Conservation (phyloP, 2,888 invertebrate genomes). For the Cheilosia vulpina region DNA sequence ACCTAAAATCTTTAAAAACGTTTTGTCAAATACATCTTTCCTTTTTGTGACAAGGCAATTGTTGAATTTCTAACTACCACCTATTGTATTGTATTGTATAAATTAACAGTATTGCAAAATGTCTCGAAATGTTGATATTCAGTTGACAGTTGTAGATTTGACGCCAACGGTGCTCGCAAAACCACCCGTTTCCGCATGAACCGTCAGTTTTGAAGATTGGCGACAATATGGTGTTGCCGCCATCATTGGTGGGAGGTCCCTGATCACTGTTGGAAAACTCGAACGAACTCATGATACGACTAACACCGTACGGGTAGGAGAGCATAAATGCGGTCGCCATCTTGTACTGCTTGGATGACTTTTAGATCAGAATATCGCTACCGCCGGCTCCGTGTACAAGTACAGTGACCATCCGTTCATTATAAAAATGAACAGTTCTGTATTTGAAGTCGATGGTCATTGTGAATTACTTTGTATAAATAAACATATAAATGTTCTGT, state of each 20-base stretch:
- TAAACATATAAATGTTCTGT: no score
- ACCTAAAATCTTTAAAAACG: no score
- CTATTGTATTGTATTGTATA: no score
- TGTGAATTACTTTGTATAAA: no score
- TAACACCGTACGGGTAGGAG: conserved; percentile 92
- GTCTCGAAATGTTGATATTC: no score
- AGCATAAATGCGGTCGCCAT: conserved; percentile 94
- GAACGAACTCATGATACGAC: conserved; percentile 94
- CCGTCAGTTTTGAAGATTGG: conserved; percentile 87
- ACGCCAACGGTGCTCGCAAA: conserved; percentile 94
- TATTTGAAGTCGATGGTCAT: no score
- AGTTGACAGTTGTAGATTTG: conserved; percentile 90
- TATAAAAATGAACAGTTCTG: no score
- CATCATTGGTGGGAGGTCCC: conserved; percentile 88
- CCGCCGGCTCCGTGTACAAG: conserved; percentile 87
- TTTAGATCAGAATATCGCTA: conserved; percentile 88
- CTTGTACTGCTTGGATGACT: conserved; percentile 88
- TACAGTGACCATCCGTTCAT: no score
- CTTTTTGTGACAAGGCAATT: no score
- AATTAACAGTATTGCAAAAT: no score
- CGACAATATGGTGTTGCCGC: conserved; percentile 86
- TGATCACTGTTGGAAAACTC: conserved; percentile 86
- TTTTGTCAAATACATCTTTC: no score
- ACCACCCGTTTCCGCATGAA: conserved; percentile 87
- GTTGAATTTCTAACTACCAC: no score